phyloP scores from a whole-genome alignment of 1,140 invertebrate species.

The Alviniconcha marisindica region DNA sequence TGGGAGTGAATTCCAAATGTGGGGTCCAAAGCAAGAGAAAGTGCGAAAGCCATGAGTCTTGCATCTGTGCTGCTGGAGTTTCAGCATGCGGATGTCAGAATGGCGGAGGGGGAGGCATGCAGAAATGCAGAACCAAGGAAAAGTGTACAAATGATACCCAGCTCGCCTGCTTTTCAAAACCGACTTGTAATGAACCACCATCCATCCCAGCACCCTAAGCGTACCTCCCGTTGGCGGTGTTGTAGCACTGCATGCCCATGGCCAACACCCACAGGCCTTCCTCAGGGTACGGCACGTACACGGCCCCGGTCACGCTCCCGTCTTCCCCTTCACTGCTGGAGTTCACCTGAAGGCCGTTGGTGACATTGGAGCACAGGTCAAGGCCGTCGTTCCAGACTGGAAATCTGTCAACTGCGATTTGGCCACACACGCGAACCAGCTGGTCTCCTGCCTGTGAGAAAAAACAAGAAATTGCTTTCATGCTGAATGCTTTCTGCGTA shows the following conservation, averaged over 20 bases:
- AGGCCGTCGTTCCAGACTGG: slow-evolving; percentile 26
- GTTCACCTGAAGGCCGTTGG: slow-evolving; percentile 36
- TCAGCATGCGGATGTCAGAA: too few relatives aligned
- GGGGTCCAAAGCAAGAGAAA: too few relatives aligned
- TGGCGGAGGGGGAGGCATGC: too few relatives aligned
- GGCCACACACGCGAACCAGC: slow-evolving; percentile 38
- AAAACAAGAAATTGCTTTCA: not conserved
- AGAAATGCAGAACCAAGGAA: too few relatives aligned
- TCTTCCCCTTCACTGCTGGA: slow-evolving; percentile 12
- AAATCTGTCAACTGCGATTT: slow-evolving; percentile 27
- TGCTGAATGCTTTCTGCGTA: too few relatives aligned
- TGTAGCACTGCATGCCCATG: slow-evolving; percentile 58
- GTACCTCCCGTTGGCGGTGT: slow-evolving; percentile 44
- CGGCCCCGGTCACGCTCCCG: not conserved
- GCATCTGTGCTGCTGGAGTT: too few relatives aligned
- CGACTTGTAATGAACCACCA: not conserved
- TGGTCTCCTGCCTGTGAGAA: slow-evolving; percentile 20
- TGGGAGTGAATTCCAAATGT: too few relatives aligned
- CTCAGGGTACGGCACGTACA: slow-evolving; percentile 56
- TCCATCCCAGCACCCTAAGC: not conserved
- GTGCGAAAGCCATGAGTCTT: too few relatives aligned
- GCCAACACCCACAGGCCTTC: slow-evolving; percentile 80
- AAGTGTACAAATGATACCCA: too few relatives aligned
- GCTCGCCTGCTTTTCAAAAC: not conserved
- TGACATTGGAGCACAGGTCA: slow-evolving; percentile 33